Base-by-base conservation (phyloP, 2,113 vertebrate species). In the Etheostoma spectabile region DNA sequence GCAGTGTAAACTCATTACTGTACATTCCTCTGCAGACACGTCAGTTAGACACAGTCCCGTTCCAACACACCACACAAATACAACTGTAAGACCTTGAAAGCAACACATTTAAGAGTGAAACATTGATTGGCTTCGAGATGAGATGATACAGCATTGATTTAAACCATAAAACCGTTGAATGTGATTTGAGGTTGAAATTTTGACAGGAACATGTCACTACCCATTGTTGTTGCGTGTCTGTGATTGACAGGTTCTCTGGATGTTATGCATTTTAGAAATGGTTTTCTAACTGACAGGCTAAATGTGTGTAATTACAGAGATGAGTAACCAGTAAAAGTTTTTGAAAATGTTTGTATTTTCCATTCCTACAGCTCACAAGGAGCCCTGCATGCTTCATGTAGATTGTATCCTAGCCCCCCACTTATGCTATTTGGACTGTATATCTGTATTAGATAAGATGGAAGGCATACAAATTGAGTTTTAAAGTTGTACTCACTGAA, bases 121-220 rank as follows among this genome's bases (percentile, higher is more conserved):
- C 42, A 6, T 6, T 45, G 24, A 59, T 74, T 66, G 22, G 16
- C 62, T 53, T 74, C 59, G 38, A 51, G 14, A 79, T 84, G 70
- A 84, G 18, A 57, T 33, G 7, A 81, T 45, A 11, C 12, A 51
- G 46, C 68, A 21, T 4, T 48, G 70, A 74, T 78, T 74, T 14
- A 75, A 38, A 81, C 48, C 27, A 53, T 65, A 14, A 81, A 75
- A 77, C 27, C 0, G 71, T 61, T 76, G 46, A 48, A 64, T 24
- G 21, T 60, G 27, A 8, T 69, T 30, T 45, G 10, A 74, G 16
- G 5, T 42, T 0, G 13, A 57, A 35, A 65, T 56, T 67, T 27
- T 62, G 5, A 76, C 15, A 71, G 42, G n/a, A 51, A 48, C 0
- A 3, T 64, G 19, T 69, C 56, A 52, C 57, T 46, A 33, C 16